Percentiles rank a stretch among this genome's conserved stretches.
These are phyloP conservation scores for Lophochroa leadbeateri DNA, from an alignment of 2,113 vertebrate species.

Conservation along the genomic window DNA sequence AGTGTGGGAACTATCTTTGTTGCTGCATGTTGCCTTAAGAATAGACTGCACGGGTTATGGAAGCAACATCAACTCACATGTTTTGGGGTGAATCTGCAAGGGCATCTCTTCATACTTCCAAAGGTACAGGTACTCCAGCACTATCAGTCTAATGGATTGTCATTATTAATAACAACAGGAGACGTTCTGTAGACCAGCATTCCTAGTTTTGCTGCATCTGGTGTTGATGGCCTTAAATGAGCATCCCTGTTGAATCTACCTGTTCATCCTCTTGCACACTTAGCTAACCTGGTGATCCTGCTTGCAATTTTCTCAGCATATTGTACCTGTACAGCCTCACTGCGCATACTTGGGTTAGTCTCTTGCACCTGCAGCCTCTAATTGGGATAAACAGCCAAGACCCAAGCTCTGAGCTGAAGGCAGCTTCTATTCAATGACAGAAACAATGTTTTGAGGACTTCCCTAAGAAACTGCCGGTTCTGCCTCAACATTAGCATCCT, in stretches of 20 bases:
- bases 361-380: background rate
- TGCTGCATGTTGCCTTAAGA: background rate
- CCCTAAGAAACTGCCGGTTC: background rate
- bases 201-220: background rate
- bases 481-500: constrained; percentile 27
- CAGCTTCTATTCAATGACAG: background rate
- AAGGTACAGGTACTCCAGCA: background rate
- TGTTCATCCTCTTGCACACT: background rate
- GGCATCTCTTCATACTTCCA: background rate
- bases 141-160: background rate
- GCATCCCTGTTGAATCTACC: background rate
- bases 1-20: background rate
- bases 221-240: background rate
- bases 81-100: background rate
- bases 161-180: background rate
- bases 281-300: background rate
- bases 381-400: background rate
- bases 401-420: background rate
- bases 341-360: background rate
- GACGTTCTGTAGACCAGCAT: background rate
- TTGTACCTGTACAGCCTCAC: background rate
- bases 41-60: background rate
- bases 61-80: background rate
- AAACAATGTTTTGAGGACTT: background rate
- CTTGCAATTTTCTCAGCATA: background rate